Base-by-base conservation (phyloP, 2,113 vertebrate species). In the Limanda limanda region DNA sequence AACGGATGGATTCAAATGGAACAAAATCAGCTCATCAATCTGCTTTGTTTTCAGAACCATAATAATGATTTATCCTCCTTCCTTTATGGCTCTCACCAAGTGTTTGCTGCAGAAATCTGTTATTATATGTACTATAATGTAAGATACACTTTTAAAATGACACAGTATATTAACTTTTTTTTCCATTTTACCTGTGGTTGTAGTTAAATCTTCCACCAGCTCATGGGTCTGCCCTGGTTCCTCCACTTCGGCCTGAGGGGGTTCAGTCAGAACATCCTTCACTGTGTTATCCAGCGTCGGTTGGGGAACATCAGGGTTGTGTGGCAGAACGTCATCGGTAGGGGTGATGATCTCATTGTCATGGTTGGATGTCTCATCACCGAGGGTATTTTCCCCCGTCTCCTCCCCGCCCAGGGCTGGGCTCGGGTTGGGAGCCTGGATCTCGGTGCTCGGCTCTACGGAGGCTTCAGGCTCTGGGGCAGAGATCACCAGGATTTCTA, bases 261-360 rank as follows among this genome's bases (percentile, higher is more conserved):
- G 64, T 40, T 78, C 78, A 31, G 76, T 67, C 3, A 78, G 55
- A 55, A 78, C 70, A 54, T 83, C 82, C 52, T 84, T 88, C 51
- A 82, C 74, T 9, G 60, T 64, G 58, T 87, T 47, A 48, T 85
- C 83, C 54, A 86, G 62, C 1, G 89, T 85, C 3, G 91, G 85
- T 5, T 56, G 69, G 7, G 42, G 70, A 59, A 25, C 42, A 5
- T 13, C 62, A 3, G 75, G 74, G 65, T 86, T 82, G 57, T 64
- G 54, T 61, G 65, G 74, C 55, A 82, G 15, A 79, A 82, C 62
- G 76, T 87, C 82, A 76, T 86, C 75, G 9, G 86, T 74, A 0
- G 92, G 84, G 21, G 74, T 80, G 47, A 87, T 82, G 55, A 91
- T 89, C 57, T 91, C 76, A 15, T 92, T 93, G 75, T 52, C 70